These are phyloP conservation scores for Clytia hemisphaerica DNA, from an alignment of 30 jellyfish, hydroid and myxozoan genomes.

Conservation along the genomic window DNA sequence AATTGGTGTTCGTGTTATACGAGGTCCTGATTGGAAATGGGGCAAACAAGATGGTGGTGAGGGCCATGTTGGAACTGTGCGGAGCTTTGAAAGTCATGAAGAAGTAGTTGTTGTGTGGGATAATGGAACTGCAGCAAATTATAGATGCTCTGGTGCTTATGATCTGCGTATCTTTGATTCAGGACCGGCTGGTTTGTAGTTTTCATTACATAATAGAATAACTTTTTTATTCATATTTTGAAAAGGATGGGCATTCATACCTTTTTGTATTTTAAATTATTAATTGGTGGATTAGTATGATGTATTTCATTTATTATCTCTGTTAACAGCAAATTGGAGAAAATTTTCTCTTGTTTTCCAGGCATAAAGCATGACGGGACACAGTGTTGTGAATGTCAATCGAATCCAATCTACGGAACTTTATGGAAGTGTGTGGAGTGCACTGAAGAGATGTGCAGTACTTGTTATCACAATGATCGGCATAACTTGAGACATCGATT, in stretches of 20 bases:
- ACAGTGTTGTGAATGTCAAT: constrained; percentile 73
- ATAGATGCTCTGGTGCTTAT: constrained; percentile 68
- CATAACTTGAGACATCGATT: constrained; percentile 74
- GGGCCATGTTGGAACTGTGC: constrained; percentile 83
- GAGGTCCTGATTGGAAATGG: constrained; percentile 98
- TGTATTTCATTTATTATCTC: background rate
- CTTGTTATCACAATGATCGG: constrained; percentile 79
- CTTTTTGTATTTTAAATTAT: background rate
- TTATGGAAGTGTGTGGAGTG: constrained; percentile 89
- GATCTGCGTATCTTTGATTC: constrained; percentile 63
- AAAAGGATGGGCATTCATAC: too few relatives aligned
- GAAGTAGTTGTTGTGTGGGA: constrained; percentile 96
- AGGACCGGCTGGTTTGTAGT: constrained; percentile 61
- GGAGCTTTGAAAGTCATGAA: constrained; percentile 86
- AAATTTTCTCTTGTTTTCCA: background rate
- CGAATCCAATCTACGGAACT: constrained; percentile 86
- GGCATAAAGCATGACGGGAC: constrained; percentile 85
- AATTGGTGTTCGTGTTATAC: constrained; percentile 65
- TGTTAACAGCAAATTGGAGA: background rate
- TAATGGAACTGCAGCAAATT: constrained; percentile 94
- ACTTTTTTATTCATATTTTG: too few relatives aligned
- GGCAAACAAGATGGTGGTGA: constrained; percentile 97
- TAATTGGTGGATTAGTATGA: background rate
- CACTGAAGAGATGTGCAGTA: constrained; percentile 62
- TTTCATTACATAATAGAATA: too few relatives aligned